Conservation (phyloP, 2,888 invertebrate species). For the Acleris literana region DNA sequence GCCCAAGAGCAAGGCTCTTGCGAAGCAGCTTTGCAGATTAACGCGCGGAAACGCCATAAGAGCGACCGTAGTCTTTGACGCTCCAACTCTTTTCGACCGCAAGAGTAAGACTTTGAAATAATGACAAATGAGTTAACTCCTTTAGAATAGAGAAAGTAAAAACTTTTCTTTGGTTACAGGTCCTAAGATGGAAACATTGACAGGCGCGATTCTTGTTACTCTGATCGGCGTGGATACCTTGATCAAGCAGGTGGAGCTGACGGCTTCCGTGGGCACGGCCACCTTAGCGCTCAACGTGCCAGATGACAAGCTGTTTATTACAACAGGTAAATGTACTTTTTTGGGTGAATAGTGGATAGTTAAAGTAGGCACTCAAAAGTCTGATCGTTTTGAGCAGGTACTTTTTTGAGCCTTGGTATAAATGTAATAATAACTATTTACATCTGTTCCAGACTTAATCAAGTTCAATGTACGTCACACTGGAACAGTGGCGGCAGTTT, state of each 20-base stretch:
- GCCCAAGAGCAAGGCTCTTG: conserved; percentile 55
- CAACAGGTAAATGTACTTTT: conserved; percentile 52
- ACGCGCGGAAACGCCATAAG: conserved; percentile 68
- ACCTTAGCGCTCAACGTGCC: conserved; percentile 54
- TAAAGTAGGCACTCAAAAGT: too few species aligned
- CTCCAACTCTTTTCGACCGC: conserved; percentile 50
- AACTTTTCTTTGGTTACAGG: conserved; percentile 46
- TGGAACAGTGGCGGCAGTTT: conserved; percentile 63
- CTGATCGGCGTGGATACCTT: conserved; percentile 61
- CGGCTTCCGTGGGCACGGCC: conserved; percentile 61
- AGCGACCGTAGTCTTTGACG: conserved; percentile 63
- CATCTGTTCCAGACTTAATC: conserved; percentile 57
- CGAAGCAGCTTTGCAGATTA: conserved; percentile 68
- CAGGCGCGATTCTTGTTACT: conserved; percentile 62
- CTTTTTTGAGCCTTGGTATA: too few species aligned
- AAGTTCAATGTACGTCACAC: conserved; percentile 57
- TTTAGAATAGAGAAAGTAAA: not conserved
- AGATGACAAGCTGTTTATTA: conserved; percentile 53
- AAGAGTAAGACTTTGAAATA: conserved; percentile 1
- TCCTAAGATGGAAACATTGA: conserved; percentile 51
- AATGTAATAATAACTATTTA: too few species aligned
- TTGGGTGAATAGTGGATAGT: too few species aligned
- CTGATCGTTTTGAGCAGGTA: too few species aligned
- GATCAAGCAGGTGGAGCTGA: conserved; percentile 62
- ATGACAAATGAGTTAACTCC: not conserved